Evolutionary conservation across 2,113 vertebrate species (phyloP), one percentile per base, ranked within the genome.

Genomic region (Boulengeromyrus knoepffleri): DNA sequence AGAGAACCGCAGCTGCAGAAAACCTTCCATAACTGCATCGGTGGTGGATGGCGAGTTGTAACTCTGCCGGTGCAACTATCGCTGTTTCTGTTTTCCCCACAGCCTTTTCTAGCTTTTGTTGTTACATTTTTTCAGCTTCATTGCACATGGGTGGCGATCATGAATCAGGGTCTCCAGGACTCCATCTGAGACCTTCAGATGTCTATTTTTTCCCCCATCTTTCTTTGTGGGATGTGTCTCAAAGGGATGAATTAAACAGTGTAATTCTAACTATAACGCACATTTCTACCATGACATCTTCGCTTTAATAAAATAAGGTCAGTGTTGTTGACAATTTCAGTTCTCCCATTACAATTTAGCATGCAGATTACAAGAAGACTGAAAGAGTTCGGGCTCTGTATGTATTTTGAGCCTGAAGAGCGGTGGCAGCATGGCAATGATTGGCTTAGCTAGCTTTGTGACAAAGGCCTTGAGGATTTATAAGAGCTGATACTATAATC

Each of bases 401-500:
- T 31, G 13, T 74, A 46, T 70, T 70, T 70, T 24, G 70, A 89
- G 49, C 12, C 8, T 15, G 74, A 50, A 89, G 2, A 85, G 42
- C 15, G 10, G 36, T 10, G 17, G 10, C 80, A 77, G 49, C 39
- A 87, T 31, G 46, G 70, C n/a, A 39, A 88, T 53, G 66, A 53
- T 31, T 42, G 56, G 58, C 10, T 87, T 90, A 52, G 21, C 27
- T 3, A 39, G 85, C 85, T 80, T 88, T 88, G 62, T 88, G 66
- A 56, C 62, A 53, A 53, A 87, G 36, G 46, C 66, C 49, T 87
- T 77, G 85, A n/a, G 62, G 47, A 56, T 90, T 90, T 87, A 52
- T 74, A 52, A 13, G 17, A 88, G 87, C 36, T 83, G 70, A 31
- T 62, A 56, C 62, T 58, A 88, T 90, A 83, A 90, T 90, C 85